These are phyloP conservation scores for Podarcis lilfordi DNA, from an alignment of 2,797 vertebrate genomes.

Conservation along the genomic window DNA sequence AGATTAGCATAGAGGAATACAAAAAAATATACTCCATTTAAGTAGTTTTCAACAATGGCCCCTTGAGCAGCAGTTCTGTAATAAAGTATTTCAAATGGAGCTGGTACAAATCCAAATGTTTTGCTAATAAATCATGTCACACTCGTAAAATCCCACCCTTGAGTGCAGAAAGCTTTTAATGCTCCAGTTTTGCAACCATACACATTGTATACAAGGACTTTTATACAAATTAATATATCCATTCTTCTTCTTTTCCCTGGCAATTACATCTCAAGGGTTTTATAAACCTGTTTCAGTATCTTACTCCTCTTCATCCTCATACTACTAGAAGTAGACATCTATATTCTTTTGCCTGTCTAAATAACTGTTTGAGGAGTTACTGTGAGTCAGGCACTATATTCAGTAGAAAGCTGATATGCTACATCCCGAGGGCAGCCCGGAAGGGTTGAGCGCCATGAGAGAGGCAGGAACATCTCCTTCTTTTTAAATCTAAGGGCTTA, in stretches of 20 bases:
- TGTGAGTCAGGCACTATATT: background rate
- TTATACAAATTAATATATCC: conserved; percentile 3
- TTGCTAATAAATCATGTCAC: conserved; percentile 33
- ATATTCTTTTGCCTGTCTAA: too few relatives aligned
- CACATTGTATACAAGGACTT: too few relatives aligned
- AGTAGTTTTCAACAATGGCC: conserved; percentile 5
- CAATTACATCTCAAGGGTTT: background rate
- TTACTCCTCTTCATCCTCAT: background rate
- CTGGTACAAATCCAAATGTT: conserved; percentile 21
- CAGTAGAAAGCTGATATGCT: background rate
- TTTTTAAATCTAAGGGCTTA: too few relatives aligned
- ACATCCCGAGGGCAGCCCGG: too few relatives aligned
- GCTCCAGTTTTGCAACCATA: background rate
- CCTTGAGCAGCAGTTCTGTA: conserved; percentile 8
- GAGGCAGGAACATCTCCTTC: too few relatives aligned
- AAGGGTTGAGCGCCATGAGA: too few relatives aligned
- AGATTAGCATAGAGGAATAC: background rate
- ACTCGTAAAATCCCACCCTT: background rate
- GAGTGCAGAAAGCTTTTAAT: conserved; percentile 23
- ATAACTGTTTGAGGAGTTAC: background rate
- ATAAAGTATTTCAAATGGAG: conserved; percentile 19
- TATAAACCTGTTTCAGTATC: background rate
- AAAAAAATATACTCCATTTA: conserved; percentile 10
- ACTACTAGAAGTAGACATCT: background rate
- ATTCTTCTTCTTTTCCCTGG: background rate